Percentiles rank a stretch among this genome's conserved stretches.
phyloP scores from a whole-genome alignment of 2,113 vertebrate species.

The Calcarius ornatus region DNA sequence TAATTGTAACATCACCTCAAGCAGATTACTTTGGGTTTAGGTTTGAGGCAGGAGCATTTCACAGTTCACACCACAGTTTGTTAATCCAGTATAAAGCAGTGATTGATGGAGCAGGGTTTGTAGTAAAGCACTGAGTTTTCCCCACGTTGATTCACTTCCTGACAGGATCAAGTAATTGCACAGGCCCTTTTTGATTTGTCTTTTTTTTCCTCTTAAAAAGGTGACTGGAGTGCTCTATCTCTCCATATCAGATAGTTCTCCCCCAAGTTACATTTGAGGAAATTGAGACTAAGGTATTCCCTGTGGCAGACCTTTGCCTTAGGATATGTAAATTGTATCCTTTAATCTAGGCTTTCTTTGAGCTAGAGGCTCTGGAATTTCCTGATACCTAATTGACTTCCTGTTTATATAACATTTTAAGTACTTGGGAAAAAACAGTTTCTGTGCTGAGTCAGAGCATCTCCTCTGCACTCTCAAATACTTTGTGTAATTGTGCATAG shows the following conservation, averaged over 20 bases:
- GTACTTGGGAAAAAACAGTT: slow-evolving; percentile 56
- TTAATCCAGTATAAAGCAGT: not conserved
- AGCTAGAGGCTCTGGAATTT: slow-evolving; percentile 61
- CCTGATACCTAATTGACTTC: slow-evolving; percentile 66
- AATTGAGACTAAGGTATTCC: slow-evolving; percentile 10
- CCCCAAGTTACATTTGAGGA: not conserved
- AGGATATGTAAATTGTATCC: slow-evolving; percentile 25
- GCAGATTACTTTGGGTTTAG: not conserved
- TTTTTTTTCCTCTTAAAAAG: not conserved
- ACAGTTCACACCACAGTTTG: not conserved
- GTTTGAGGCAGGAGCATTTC: not conserved
- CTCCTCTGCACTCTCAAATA: slow-evolving; percentile 11
- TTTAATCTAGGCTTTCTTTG: slow-evolving; percentile 53
- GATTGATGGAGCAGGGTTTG: not conserved
- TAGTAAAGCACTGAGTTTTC: not conserved
- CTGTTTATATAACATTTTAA: slow-evolving; percentile 63
- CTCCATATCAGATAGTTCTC: not conserved
- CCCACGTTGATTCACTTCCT: not conserved
- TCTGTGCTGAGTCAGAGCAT: slow-evolving; percentile 63
- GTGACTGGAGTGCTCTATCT: not conserved
- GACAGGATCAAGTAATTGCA: not conserved
- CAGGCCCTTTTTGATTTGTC: not conserved
- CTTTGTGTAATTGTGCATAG: not conserved
- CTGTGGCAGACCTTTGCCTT: slow-evolving; percentile 33
- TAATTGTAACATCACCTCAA: not conserved